Evolutionary conservation across 2,113 vertebrate genomes (phyloP).

Genomic region (Tinamus guttatus): DNA sequence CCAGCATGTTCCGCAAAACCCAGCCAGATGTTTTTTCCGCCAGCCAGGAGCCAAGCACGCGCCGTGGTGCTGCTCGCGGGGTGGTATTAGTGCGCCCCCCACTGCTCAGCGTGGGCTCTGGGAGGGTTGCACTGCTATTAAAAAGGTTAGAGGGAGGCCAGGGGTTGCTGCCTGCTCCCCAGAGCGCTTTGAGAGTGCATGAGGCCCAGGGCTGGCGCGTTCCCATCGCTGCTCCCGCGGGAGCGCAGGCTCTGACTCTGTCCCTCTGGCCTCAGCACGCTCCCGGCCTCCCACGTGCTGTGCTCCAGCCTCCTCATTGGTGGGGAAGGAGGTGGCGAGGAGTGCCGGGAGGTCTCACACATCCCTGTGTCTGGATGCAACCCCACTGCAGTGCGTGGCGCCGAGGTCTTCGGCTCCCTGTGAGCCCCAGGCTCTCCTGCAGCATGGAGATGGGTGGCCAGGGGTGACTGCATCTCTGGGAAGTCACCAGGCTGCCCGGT

Average conservation of each 20-base stretch:
- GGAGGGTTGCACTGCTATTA: not conserved
- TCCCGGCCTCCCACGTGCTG: not conserved
- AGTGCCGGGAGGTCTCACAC: not conserved
- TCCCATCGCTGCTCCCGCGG: too few species aligned
- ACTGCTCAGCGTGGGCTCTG: not conserved
- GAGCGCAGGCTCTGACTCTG: not conserved
- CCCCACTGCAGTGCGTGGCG: too few species aligned
- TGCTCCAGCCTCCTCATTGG: too few species aligned
- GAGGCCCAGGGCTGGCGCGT: not conserved
- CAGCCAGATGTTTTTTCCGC: not conserved
- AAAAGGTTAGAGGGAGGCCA: not conserved
- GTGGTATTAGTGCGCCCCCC: rapidly evolving
- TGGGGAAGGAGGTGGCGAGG: too few species aligned
- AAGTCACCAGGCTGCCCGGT: too few species aligned
- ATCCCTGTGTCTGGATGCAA: not conserved
- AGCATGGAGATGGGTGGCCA: rapidly evolving
- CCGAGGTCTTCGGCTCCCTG: not conserved
- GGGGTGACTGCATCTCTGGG: rapidly evolving
- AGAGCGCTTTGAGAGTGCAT: not conserved
- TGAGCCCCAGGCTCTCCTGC: too few species aligned
- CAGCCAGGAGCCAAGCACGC: too few species aligned
- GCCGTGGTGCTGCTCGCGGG: too few species aligned
- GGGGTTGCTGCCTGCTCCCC: not conserved
- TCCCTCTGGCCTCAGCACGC: not conserved
- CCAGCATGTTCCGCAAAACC: not conserved